Percentiles rank a stretch among this genome's conserved stretches.
phyloP scores from a whole-genome alignment of 1,140 invertebrate species.

The Linepithema humile region DNA sequence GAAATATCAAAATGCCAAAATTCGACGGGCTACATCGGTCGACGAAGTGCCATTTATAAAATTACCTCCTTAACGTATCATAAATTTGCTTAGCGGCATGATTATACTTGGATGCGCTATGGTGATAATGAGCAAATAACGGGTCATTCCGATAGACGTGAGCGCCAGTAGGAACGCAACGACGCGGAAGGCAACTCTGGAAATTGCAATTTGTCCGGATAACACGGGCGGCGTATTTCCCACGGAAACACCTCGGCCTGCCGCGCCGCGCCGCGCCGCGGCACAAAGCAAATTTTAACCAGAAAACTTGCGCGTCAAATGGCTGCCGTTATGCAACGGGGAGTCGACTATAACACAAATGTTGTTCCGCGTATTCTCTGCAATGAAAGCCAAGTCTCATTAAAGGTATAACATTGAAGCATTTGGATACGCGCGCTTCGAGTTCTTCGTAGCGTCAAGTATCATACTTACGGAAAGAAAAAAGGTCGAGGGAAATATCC shows the following conservation, averaged over 20 bases:
- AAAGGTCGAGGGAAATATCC: too few relatives aligned
- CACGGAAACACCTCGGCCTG: conserved; percentile 54
- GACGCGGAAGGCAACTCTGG: conserved; percentile 54
- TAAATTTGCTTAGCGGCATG: neutral
- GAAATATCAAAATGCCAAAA: too few relatives aligned
- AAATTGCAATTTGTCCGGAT: conserved; percentile 65
- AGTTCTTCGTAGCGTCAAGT: neutral
- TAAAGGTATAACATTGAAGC: conserved; percentile 25
- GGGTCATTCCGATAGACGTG: conserved; percentile 2
- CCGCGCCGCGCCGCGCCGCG: neutral
- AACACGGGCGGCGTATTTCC: conserved; percentile 61
- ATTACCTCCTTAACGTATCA: neutral
- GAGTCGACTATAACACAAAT: conserved; percentile 24
- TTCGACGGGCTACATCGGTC: neutral
- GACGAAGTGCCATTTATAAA: neutral
- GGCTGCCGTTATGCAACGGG: neutral
- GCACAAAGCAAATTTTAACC: conserved; percentile 50
- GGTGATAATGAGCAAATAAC: conserved; percentile 34
- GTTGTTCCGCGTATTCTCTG: neutral
- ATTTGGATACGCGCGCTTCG: neutral
- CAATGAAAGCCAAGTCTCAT: neutral
- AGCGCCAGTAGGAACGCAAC: neutral
- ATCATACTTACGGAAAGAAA: conserved; percentile 8
- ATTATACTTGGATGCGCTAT: conserved; percentile 1
- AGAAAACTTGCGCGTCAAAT: conserved; percentile 45